Conservation (phyloP, 1,140 invertebrate species). For the Leptopilina boulardi region DNA sequence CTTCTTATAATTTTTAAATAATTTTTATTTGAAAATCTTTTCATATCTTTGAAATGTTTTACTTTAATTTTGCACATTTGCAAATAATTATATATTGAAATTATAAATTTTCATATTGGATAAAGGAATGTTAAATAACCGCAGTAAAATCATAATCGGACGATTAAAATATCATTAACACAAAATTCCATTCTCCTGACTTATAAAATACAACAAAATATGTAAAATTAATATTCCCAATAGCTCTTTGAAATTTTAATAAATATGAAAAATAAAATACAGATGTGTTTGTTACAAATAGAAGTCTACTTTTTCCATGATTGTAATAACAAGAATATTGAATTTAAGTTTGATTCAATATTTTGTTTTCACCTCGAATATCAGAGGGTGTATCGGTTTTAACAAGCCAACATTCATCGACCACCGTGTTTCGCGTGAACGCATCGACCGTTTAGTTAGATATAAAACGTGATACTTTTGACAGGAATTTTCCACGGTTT, state of each 20-base stretch:
- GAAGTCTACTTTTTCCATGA: neutral
- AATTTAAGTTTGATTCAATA: conserved; percentile 5
- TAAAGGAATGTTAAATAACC: neutral
- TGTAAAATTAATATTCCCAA: too few relatives aligned
- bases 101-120: neutral
- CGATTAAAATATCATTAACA: neutral
- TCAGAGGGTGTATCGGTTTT: conserved; percentile 27
- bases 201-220: too few relatives aligned
- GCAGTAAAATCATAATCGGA: conserved; percentile 9
- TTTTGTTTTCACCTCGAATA: conserved; percentile 24
- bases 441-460: conserved; percentile 41
- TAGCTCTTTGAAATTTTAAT: conserved; percentile 3
- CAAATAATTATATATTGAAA: too few relatives aligned
- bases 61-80: neutral
- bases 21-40: too few relatives aligned
- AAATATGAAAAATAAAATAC: neutral
- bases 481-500: conserved; percentile 59
- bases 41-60: too few relatives aligned
- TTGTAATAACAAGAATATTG: neutral
- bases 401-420: conserved; percentile 20
- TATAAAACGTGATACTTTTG: conserved; percentile 66
- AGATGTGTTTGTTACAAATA: neutral
- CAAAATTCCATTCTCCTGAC: neutral
- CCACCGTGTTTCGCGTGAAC: neutral
- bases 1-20: too few relatives aligned